phyloP scores from a whole-genome alignment of 2,888 invertebrate genomes.

The Lingula anatina region DNA sequence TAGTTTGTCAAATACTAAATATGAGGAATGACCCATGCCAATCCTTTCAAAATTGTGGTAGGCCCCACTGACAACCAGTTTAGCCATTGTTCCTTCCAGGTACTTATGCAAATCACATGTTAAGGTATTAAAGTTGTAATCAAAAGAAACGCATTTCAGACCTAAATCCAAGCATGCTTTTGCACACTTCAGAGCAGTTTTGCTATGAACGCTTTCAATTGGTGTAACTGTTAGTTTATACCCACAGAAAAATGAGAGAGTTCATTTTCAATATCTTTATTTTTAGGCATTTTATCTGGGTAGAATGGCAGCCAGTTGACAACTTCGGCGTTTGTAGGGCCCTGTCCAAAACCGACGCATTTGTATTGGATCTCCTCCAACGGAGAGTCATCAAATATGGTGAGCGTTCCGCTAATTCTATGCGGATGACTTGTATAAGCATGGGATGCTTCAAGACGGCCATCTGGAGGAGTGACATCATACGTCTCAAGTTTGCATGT shows the following conservation, averaged over 20 bases:
- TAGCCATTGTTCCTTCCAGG: constrained; percentile 19
- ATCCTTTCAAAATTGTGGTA: constrained; percentile 25
- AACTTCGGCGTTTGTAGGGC: constrained; percentile 20
- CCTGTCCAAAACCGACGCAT: constrained; percentile 22
- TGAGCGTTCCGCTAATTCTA: constrained; percentile 17
- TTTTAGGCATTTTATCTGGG: constrained; percentile 10
- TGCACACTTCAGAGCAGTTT: constrained; percentile 16
- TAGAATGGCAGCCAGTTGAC: constrained; percentile 14
- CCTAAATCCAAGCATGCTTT: constrained; percentile 15
- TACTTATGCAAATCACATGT: constrained; percentile 23
- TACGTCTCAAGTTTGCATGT: constrained; percentile 24
- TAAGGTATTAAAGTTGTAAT: constrained; percentile 22
- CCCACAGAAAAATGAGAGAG: constrained; percentile 17
- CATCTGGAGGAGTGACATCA: constrained; percentile 31
- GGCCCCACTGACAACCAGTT: constrained; percentile 18
- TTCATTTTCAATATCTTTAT: constrained; percentile 7
- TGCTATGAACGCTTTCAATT: constrained; percentile 10
- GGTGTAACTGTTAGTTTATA: constrained; percentile 18
- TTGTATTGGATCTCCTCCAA: constrained; percentile 13
- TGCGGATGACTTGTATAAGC: constrained; percentile 23
- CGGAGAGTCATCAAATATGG: constrained; percentile 27
- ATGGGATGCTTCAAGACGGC: constrained; percentile 25
- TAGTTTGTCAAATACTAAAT: constrained; percentile 15
- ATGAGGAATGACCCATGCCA: constrained; percentile 17
- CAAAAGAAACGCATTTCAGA: constrained; percentile 23